A percentile compares a stretch with the other conserved stretches of the same genome.
phyloP scores from a whole-genome alignment of 2,797 vertebrate genomes.

The Acridotheres tristis region DNA sequence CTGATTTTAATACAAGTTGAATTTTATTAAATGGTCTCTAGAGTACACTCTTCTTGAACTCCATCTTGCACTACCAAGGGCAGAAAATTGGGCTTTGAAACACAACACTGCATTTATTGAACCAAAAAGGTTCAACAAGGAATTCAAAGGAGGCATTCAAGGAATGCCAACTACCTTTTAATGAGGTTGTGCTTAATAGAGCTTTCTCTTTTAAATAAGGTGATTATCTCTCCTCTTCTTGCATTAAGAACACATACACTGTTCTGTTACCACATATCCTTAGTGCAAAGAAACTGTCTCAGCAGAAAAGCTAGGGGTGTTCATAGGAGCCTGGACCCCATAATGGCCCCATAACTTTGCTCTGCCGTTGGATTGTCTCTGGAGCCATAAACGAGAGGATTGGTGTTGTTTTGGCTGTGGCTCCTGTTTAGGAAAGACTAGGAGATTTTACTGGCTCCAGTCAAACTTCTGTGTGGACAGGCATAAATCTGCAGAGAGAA shows the following conservation, averaged over 20 bases:
- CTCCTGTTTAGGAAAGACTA: neutral
- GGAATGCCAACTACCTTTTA: neutral
- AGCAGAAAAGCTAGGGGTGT: neutral
- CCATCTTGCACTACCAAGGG: neutral
- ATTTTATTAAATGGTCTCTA: neutral
- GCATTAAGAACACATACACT: neutral
- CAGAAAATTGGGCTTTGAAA: neutral
- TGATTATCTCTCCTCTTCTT: neutral
- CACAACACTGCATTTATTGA: neutral
- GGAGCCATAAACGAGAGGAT: neutral
- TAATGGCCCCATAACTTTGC: neutral
- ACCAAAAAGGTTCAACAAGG: neutral
- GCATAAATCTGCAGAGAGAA: neutral
- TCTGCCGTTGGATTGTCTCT: neutral
- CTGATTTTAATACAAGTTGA: neutral
- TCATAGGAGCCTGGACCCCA: neutral
- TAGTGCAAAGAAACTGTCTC: neutral
- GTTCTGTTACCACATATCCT: neutral
- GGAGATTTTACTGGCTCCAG: neutral
- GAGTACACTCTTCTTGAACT: neutral
- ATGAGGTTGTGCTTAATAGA: neutral
- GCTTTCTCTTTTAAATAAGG: neutral
- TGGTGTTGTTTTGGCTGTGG: neutral
- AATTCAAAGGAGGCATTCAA: neutral
- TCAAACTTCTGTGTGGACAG: neutral